These are phyloP conservation scores for Gonatopus flavifemur DNA, from an alignment of 1,140 invertebrate genomes.

Conservation along the genomic window DNA sequence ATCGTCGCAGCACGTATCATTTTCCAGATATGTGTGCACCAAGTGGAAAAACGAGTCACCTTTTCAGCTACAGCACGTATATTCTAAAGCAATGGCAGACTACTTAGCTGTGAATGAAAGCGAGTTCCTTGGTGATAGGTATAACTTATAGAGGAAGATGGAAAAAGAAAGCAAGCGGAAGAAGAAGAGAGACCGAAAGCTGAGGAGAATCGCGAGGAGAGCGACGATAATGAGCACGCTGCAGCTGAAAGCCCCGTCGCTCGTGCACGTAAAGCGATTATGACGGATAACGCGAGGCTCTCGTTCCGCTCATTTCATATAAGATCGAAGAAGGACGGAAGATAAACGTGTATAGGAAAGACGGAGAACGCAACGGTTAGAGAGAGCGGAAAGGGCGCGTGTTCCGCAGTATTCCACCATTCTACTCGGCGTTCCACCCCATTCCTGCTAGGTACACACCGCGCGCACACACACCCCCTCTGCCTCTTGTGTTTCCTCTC, in stretches of 20 bases:
- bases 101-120: slow-evolving; percentile 25
- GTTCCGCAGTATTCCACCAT: slow-evolving; percentile 42
- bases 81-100: slow-evolving; percentile 2
- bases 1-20: too few relatives aligned
- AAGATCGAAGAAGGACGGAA: slow-evolving; percentile 2
- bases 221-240: slow-evolving; percentile 23
- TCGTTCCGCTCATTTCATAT: slow-evolving; percentile 35
- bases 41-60: too few relatives aligned
- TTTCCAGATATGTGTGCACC: too few relatives aligned
- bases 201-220: slow-evolving; percentile 8
- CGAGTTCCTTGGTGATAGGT: slow-evolving; percentile 11
- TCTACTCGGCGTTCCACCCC: slow-evolving; percentile 40
- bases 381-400: slow-evolving; percentile 22
- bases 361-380: slow-evolving; percentile 3
- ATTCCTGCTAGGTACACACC: slow-evolving; percentile 40
- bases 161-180: too few relatives aligned
- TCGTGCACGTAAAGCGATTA: slow-evolving; percentile 43
- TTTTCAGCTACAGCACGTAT: slow-evolving; percentile 1
- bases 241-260: slow-evolving; percentile 23
- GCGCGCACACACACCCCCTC: slow-evolving; percentile 41
- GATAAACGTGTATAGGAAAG: slow-evolving; percentile 4
- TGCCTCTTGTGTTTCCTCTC: slow-evolving; percentile 47
- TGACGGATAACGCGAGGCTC: slow-evolving; percentile 39
- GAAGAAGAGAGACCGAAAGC: too few relatives aligned
- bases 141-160: background rate